Conservation (phyloP, 2,113 vertebrate genomes). For the Mastomys natalensis region DNA sequence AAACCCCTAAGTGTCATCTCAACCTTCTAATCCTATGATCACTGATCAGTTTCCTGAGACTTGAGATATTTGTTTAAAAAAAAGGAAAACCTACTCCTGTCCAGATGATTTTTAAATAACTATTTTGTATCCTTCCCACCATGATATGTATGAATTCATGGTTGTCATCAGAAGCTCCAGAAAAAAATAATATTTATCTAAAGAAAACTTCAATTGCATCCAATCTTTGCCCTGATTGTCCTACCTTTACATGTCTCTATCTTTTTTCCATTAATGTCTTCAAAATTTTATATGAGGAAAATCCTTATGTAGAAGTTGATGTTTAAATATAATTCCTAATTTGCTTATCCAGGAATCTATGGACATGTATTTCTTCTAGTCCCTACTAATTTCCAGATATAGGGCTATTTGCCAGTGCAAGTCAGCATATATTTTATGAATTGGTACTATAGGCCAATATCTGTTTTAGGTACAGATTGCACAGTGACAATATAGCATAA, state of each 20-base stretch:
- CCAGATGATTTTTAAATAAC: constrained; percentile 4
- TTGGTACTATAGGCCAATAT: background rate
- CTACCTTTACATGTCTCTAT: background rate
- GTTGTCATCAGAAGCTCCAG: background rate
- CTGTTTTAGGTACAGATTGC: background rate
- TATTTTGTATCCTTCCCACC: background rate
- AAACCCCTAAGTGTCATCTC: background rate
- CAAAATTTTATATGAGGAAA: constrained; percentile 32
- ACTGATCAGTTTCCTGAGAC: background rate
- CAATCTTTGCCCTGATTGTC: background rate
- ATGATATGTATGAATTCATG: background rate
- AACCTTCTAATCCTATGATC: background rate
- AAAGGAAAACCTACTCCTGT: background rate
- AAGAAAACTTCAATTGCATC: background rate
- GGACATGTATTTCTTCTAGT: background rate
- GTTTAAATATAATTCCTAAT: background rate
- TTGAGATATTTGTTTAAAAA: constrained; percentile 22
- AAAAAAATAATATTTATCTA: background rate
- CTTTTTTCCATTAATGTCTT: background rate
- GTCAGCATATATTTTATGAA: background rate
- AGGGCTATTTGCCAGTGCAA: background rate
- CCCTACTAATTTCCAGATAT: background rate
- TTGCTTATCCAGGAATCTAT: background rate
- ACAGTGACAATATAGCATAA: background rate
- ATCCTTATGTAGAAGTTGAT: background rate